Conservation (phyloP, 2,113 vertebrate genomes). For the Pontoporia blainvillei region DNA sequence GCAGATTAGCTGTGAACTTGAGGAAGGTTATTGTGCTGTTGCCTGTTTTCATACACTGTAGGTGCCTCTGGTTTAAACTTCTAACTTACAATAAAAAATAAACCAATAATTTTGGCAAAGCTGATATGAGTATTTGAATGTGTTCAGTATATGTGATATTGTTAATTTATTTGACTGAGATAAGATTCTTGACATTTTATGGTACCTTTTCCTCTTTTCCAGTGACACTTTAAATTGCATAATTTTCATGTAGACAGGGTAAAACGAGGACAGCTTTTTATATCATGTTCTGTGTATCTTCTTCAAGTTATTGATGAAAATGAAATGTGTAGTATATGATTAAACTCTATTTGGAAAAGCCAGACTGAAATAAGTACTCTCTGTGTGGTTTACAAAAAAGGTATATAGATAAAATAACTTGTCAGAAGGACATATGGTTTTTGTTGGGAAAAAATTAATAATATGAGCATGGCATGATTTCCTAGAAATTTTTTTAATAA, state of each 20-base stretch:
- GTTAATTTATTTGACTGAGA: background rate
- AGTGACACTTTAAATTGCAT: background rate
- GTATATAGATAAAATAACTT: background rate
- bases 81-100: background rate
- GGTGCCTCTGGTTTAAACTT: background rate
- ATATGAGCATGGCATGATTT: background rate
- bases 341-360: conserved; percentile 2
- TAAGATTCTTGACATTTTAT: conserved; percentile 33
- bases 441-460: background rate
- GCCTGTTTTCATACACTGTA: conserved; percentile 16
- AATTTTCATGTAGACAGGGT: conserved; percentile 17
- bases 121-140: background rate
- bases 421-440: background rate
- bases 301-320: conserved; percentile 38
- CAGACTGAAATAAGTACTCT: conserved; percentile 15
- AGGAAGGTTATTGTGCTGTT: background rate
- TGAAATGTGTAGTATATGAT: conserved; percentile 15
- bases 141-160: background rate
- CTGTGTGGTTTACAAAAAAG: background rate
- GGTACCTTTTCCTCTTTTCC: background rate
- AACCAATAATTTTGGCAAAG: background rate
- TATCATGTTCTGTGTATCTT: conserved; percentile 3
- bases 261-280: background rate
- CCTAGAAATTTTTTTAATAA: background rate
- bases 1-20: background rate